A percentile compares a stretch with the other conserved stretches of the same genome.
These are phyloP conservation scores for Daboia siamensis DNA, from an alignment of 2,113 vertebrate genomes.

Conservation along the genomic window DNA sequence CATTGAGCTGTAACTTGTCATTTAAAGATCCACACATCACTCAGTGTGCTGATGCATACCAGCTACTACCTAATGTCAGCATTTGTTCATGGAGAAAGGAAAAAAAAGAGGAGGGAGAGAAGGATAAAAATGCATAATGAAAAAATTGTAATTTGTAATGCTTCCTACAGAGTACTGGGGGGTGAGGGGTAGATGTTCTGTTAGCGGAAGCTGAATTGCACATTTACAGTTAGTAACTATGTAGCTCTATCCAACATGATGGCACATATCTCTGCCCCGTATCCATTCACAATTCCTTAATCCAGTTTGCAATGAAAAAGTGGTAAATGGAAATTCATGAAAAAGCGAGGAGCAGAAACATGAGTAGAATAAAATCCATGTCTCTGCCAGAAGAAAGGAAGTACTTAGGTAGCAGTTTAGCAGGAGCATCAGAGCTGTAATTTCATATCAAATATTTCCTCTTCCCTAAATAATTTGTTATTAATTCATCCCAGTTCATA, in stretches of 20 bases:
- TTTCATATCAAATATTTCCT: neutral
- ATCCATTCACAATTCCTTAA: neutral
- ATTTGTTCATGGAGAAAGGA: neutral
- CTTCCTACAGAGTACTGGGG: neutral
- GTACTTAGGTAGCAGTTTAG: neutral
- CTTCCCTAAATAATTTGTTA: neutral
- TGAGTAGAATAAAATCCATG: neutral
- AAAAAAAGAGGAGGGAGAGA: neutral
- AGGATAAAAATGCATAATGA: neutral
- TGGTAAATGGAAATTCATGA: neutral
- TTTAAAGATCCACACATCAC: conserved; percentile 12
- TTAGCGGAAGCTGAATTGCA: neutral
- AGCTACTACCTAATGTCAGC: conserved; percentile 1
- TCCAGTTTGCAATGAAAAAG: neutral
- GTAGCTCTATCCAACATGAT: neutral
- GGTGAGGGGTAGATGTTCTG: neutral
- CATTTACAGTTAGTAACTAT: neutral
- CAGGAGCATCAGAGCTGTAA: neutral
- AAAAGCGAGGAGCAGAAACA: neutral
- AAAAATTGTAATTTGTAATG: neutral
- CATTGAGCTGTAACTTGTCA: neutral
- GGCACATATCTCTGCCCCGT: neutral
- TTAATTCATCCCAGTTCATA: neutral
- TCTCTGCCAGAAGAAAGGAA: neutral
- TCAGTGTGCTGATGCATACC: neutral